phyloP scores from a whole-genome alignment of 2,888 invertebrate genomes.

The Drosophila mettleri region DNA sequence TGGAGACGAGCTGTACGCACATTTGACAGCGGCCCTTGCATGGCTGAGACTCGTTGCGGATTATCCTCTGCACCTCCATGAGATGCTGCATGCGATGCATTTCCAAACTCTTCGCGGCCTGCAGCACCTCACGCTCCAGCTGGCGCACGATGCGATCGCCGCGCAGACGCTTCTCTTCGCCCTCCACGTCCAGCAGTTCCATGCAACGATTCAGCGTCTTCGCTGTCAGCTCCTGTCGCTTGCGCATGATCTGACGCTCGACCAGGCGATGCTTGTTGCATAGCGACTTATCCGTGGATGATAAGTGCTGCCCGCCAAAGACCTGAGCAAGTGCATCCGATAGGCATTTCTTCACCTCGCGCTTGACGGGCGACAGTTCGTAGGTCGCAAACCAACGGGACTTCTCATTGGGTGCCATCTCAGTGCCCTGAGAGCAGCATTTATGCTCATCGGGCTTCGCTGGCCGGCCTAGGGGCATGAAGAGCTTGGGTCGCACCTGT shows the following conservation, averaged over 20 bases:
- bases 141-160: slow-evolving; percentile 23
- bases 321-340: slow-evolving; percentile 35
- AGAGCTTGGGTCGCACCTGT: slow-evolving; percentile 39
- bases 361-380: slow-evolving; percentile 47
- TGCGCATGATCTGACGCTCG: neutral
- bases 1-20: slow-evolving; percentile 22
- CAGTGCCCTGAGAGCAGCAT: slow-evolving; percentile 23
- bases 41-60: neutral
- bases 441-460: neutral
- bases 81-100: slow-evolving; percentile 13
- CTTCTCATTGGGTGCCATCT: slow-evolving; percentile 46
- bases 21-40: slow-evolving; percentile 29
- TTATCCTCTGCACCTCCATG: neutral
- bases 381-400: slow-evolving; percentile 65
- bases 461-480: neutral
- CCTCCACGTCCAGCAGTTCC: slow-evolving; percentile 16
- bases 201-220: slow-evolving; percentile 28
- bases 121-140: slow-evolving; percentile 48
- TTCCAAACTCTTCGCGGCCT: slow-evolving; percentile 19
- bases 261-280: slow-evolving; percentile 49
- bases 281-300: neutral
- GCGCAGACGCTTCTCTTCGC: neutral
- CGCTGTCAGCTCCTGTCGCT: slow-evolving; percentile 16
- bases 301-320: neutral
- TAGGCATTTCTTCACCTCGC: slow-evolving; percentile 49